Conservation (phyloP, 2,888 invertebrate genomes). For the Apamea monoglypha region DNA sequence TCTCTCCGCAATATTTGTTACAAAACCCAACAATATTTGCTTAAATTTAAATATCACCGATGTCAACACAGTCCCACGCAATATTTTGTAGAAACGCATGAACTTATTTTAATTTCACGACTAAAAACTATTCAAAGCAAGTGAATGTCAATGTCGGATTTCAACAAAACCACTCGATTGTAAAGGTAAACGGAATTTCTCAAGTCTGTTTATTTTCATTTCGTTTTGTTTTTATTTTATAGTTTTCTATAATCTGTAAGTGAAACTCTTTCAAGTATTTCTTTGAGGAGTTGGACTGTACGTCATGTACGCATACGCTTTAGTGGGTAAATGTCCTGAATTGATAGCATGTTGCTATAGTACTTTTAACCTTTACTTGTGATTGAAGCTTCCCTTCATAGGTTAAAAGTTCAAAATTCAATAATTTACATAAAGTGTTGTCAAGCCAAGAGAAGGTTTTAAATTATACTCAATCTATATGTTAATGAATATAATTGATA, state of each 20-base stretch:
- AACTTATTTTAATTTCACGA: slow-evolving; percentile 54
- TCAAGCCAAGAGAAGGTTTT: neutral
- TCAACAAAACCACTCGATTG: slow-evolving; percentile 71
- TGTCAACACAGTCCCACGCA: slow-evolving; percentile 79
- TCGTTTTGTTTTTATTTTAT: slow-evolving; percentile 50
- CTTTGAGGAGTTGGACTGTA: neutral
- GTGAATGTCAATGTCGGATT: slow-evolving; percentile 86
- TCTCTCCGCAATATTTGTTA: slow-evolving; percentile 68
- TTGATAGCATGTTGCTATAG: neutral
- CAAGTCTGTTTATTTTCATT: slow-evolving; percentile 49
- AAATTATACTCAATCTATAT: slow-evolving; percentile 23
- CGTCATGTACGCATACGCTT: neutral
- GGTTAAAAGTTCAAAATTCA: neutral
- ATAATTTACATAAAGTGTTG: slow-evolving; percentile 7
- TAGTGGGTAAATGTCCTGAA: neutral
- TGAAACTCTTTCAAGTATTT: slow-evolving; percentile 31
- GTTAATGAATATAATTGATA: neutral
- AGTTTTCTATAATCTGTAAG: slow-evolving; percentile 19
- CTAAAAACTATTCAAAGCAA: slow-evolving; percentile 50
- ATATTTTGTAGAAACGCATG: slow-evolving; percentile 75
- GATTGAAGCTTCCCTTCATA: neutral
- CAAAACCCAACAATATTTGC: slow-evolving; percentile 78
- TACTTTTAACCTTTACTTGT: neutral
- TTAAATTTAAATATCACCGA: slow-evolving; percentile 80
- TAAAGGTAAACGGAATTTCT: slow-evolving; percentile 64